Evolutionary conservation across 2,888 invertebrate genomes (phyloP), one percentile per base, ranked within the genome.

Genomic region (Sarcophaga carnaria): DNA sequence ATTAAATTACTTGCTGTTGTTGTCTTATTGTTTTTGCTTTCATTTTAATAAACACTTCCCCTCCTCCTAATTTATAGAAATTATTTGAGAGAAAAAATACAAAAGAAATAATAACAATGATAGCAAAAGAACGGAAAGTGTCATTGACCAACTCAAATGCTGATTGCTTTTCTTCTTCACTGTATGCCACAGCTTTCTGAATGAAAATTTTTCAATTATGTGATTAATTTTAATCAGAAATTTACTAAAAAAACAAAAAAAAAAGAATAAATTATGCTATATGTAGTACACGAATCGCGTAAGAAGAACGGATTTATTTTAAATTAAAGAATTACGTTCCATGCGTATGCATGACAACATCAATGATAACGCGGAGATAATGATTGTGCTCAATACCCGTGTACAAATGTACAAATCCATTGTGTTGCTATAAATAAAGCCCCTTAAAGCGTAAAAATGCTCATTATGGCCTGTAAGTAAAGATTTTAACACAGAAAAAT

Each of bases 61-160:
- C 22, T 25, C 20, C n/a, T 45, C 62, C 72, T 80, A 81, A 74
- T 74, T 81, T 70, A 49, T 71, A 76, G 66, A 17, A 49, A 14
- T 54, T 14, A 17, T 54, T 54, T 17, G 2, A 54, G 17, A 70
- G 22, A 62, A 8, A 63, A 17, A 14, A 20, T 20, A 25, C n/a
- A 25, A n/a, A 37, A 66, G 27, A 6, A 72, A 47, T 14, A 60
- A 84, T 64, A 66, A 72, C 20, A 72, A 76, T 45, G 25, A 54
- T 4, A 54, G n/a, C 11, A 67, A 45, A 45, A 37, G 17, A 63
- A 75, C 12, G 25, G 45, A 49, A 54, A 86, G 25, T 80, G 85
- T 88, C 85, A 85, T 81, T 88, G 88, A 88, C 85, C 87, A 85
- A 62, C 25, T 74, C 20, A 74, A 80, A 72, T 63, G 37, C n/a